These are phyloP conservation scores for Eupithecia inturbata DNA, from an alignment of 2,888 invertebrate species.

Conservation along the genomic window DNA sequence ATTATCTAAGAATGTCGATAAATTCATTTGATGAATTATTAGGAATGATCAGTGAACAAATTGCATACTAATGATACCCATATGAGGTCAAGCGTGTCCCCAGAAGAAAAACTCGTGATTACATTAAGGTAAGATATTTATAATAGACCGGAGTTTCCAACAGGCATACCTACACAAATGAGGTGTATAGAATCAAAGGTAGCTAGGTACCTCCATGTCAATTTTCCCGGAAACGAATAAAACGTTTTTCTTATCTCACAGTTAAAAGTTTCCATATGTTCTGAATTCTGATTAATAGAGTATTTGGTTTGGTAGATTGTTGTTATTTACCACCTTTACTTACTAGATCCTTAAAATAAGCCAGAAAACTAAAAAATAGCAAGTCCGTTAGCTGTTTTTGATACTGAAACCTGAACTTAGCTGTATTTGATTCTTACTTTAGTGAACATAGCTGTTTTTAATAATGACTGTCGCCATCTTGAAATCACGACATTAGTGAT, in stretches of 20 bases:
- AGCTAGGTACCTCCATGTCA: constrained; percentile 2
- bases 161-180: too few relatives aligned
- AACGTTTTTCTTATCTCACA: constrained; percentile 5
- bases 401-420: constrained; percentile 6
- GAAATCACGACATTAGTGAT: constrained; percentile 9
- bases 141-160: too few relatives aligned
- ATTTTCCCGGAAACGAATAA: constrained; percentile 6
- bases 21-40: too few relatives aligned
- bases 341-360: background rate
- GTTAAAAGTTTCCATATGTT: background rate
- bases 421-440: constrained; percentile 8
- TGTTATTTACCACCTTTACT: constrained; percentile 1
- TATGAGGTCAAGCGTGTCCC: too few relatives aligned
- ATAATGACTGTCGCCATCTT: constrained; percentile 15
- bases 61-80: too few relatives aligned
- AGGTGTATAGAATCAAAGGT: too few relatives aligned
- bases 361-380: too few relatives aligned
- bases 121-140: too few relatives aligned
- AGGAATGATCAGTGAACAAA: too few relatives aligned
- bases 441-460: constrained; percentile 4
- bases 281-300: constrained; percentile 8
- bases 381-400: background rate
- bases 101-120: too few relatives aligned
- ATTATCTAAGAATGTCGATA: too few relatives aligned
- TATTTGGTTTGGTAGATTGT: background rate